Evolutionary conservation across 2,888 invertebrate genomes (phyloP).

Genomic region (Harpalus rufipes): DNA sequence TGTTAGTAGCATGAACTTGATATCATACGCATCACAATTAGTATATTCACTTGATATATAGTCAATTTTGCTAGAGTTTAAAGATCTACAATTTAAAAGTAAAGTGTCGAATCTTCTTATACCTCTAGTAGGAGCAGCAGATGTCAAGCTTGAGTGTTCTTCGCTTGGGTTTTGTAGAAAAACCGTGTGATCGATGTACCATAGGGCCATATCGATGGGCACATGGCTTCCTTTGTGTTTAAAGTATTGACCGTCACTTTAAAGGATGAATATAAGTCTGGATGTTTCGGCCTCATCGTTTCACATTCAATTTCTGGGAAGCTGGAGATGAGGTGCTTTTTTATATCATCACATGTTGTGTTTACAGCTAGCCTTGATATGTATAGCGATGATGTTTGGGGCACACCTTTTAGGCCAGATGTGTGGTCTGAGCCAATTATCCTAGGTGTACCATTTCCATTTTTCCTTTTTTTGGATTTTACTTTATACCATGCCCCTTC

Average conservation of each 20-base stretch:
- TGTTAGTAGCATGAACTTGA: too few relatives aligned
- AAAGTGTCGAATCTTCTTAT: background rate
- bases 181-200: constrained; percentile 4
- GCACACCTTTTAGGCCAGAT: too few relatives aligned
- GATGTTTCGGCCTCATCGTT: background rate
- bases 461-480: too few relatives aligned
- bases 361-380: too few relatives aligned
- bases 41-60: constrained; percentile 10
- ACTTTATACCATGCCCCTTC: too few relatives aligned
- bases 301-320: background rate
- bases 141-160: too few relatives aligned
- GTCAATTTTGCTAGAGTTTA: background rate
- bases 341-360: too few relatives aligned
- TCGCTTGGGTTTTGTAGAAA: background rate
- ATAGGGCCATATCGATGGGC: background rate
- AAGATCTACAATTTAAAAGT: constrained; percentile 11
- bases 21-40: background rate
- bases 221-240: background rate
- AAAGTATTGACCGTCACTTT: background rate
- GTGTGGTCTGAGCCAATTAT: too few relatives aligned
- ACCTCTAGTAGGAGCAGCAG: background rate
- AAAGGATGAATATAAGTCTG: background rate
- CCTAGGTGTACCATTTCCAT: too few relatives aligned
- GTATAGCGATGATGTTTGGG: too few relatives aligned
- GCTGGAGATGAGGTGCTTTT: too few relatives aligned